Base-by-base conservation (phyloP, 2,888 invertebrate genomes). In the Oscheius onirici region DNA sequence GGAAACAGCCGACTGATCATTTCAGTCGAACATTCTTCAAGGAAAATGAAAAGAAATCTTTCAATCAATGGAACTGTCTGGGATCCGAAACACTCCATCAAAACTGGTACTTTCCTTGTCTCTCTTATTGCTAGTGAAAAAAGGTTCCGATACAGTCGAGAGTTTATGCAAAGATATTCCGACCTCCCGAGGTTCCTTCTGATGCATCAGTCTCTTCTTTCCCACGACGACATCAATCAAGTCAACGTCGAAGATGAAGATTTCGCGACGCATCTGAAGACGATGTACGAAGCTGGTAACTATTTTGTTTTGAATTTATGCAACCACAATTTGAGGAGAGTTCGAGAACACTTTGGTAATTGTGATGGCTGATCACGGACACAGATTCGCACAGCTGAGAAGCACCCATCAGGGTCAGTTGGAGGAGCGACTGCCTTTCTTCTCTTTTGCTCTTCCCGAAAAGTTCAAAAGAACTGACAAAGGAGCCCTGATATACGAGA, bases 331-430 rank as follows among this genome's bases (percentile, higher is more conserved):
- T 66, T 49, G 49, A 71, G 92, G 92, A 0, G 89, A 91, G 46
- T 89, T 95, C 20, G 92, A 95, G 75, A 92, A 94, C 81, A 94
- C 95, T 0, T 87, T 96, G 76, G 88, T 97, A 0, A 91, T 96
- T 68, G 87, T 96, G 2, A 94, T 96, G 94, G 93, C 94, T 3
- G 96, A 97, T 89, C 96, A 97, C 88, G 96, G 96, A 0, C 92
- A 93, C 73, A 92, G 95, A 86, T 95, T 93, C 88, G 92, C 93
- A 0, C 91, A 92, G 65, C 91, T 95, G 8, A 91, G 96, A 0
- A 91, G 92, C 82, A 95, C 95, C 0, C 90, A 94, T 6, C 95
- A 95, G 88, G 96, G 95, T 0, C 78, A 78, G 94, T 55, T 78
- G 17, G 80, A 79, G 57, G 76, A 79, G 87, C 91, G 96, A 0